Percentiles rank a stretch among this genome's conserved stretches.
Evolutionary conservation across 2,113 vertebrate species (phyloP).

Genomic region (Syngnathus typhle): DNA sequence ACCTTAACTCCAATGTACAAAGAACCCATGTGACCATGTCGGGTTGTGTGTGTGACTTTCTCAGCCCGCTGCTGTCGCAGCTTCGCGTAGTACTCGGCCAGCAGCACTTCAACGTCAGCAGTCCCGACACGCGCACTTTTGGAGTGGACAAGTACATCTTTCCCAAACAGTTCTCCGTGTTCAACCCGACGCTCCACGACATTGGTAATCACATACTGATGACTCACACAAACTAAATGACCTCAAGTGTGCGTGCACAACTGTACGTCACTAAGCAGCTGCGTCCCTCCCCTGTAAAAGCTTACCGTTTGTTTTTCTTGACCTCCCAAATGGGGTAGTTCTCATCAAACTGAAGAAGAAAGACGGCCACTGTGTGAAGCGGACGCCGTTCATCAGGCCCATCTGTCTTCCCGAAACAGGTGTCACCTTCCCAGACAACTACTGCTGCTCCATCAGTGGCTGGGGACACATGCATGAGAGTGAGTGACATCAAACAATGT

Average conservation of each 20-base stretch:
- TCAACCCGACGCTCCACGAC: constrained; percentile 81
- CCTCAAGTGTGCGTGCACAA: constrained; percentile 43
- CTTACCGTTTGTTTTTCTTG: constrained; percentile 11
- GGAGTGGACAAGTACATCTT: constrained; percentile 80
- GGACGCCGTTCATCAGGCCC: constrained; percentile 81
- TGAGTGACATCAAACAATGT: constrained; percentile 58
- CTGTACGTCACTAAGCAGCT: constrained; percentile 57
- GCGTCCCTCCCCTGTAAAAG: constrained; percentile 20
- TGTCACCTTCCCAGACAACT: constrained; percentile 65
- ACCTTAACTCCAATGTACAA: background rate
- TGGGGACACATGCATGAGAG: constrained; percentile 86
- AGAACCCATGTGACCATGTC: no score
- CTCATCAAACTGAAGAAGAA: constrained; percentile 86
- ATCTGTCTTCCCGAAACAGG: constrained; percentile 81
- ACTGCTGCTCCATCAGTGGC: constrained; percentile 84
- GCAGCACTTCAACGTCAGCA: constrained; percentile 80
- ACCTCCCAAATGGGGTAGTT: constrained; percentile 59
- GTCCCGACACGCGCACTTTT: constrained; percentile 75
- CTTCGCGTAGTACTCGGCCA: constrained; percentile 88
- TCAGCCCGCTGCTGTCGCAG: constrained; percentile 74
- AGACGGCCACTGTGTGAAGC: constrained; percentile 75
- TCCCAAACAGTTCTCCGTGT: constrained; percentile 77
- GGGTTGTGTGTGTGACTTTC: background rate
- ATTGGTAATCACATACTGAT: constrained; percentile 75
- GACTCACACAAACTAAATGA: constrained; percentile 39